A percentile compares a stretch with the other conserved stretches of the same genome.
Evolutionary conservation across 2,797 vertebrate genomes (phyloP).

Genomic region (Schizothorax lantsangensis): DNA sequence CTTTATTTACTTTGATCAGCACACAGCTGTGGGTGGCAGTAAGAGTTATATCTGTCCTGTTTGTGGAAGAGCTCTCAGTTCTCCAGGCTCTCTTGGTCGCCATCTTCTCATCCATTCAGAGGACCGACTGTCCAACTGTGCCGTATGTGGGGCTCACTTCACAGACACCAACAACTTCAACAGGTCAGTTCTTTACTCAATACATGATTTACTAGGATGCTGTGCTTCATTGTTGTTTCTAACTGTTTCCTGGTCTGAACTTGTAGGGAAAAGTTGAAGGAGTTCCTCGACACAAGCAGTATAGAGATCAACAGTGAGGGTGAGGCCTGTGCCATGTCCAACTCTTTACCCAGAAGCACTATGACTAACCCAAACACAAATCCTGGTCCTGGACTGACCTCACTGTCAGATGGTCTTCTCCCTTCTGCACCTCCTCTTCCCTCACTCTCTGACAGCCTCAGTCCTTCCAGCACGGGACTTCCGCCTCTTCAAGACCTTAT

Average conservation of each 20-base stretch:
- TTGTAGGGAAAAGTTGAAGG: conserved; percentile 90
- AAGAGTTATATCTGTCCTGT: conserved; percentile 97
- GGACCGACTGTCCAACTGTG: conserved; percentile 97
- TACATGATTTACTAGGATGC: background rate
- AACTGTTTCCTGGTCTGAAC: conserved; percentile 41
- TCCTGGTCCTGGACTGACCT: conserved; percentile 69
- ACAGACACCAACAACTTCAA: conserved; percentile 94
- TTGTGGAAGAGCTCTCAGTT: conserved; percentile 95
- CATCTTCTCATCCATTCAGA: conserved; percentile 98
- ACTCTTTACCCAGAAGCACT: conserved; percentile 76
- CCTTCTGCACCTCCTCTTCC: conserved; percentile 76
- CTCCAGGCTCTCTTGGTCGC: conserved; percentile 93
- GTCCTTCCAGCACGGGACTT: conserved; percentile 74
- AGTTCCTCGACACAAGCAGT: conserved; percentile 85
- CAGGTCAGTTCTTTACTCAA: conserved; percentile 77
- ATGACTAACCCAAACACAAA: conserved; percentile 72
- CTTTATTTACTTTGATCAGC: conserved; percentile 78
- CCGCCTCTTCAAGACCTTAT: conserved; percentile 81
- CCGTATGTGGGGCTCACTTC: conserved; percentile 93
- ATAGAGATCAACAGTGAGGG: conserved; percentile 77
- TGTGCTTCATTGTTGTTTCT: conserved; percentile 41
- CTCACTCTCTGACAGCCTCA: conserved; percentile 77
- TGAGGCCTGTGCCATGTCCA: conserved; percentile 75
- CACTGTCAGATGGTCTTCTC: conserved; percentile 76
- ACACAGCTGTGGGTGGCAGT: conserved; percentile 91